Evolutionary conservation across 2,113 vertebrate species (phyloP).

Genomic region (Peromyscus californicus): DNA sequence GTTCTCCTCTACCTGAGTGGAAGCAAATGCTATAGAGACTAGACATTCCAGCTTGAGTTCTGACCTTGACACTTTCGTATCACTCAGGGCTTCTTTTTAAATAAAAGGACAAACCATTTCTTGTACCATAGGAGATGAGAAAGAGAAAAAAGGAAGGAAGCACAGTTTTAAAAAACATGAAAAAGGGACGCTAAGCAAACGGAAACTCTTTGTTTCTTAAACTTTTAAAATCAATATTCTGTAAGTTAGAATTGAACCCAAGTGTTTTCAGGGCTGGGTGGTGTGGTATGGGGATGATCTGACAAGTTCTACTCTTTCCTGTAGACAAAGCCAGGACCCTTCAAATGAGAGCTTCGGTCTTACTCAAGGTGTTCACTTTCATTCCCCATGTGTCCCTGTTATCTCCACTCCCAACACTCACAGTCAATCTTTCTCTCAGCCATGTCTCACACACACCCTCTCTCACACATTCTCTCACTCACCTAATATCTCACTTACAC

Average conservation of each 20-base stretch:
- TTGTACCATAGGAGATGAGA: too few relatives aligned
- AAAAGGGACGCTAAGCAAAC: not conserved
- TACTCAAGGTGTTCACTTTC: not conserved
- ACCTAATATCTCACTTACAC: not conserved
- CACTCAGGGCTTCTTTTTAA: not conserved
- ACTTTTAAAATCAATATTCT: not conserved
- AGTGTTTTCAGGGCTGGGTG: not conserved
- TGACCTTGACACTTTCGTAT: too few relatives aligned
- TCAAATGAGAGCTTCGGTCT: not conserved
- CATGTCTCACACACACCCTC: not conserved
- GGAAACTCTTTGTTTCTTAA: too few relatives aligned
- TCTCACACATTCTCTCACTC: not conserved
- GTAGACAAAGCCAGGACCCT: not conserved
- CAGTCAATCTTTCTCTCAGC: not conserved
- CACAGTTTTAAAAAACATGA: not conserved
- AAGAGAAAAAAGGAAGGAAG: not conserved
- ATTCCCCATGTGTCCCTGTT: not conserved
- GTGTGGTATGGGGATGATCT: not conserved
- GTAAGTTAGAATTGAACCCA: not conserved
- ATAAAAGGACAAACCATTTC: not conserved
- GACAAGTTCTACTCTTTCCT: not conserved
- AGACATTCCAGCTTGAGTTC: not conserved
- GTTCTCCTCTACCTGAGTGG: fast-evolving
- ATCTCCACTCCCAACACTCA: not conserved
- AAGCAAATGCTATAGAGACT: fast-evolving